phyloP scores from a whole-genome alignment of 2,797 vertebrate genomes.

The Sphaeramia orbicularis region DNA sequence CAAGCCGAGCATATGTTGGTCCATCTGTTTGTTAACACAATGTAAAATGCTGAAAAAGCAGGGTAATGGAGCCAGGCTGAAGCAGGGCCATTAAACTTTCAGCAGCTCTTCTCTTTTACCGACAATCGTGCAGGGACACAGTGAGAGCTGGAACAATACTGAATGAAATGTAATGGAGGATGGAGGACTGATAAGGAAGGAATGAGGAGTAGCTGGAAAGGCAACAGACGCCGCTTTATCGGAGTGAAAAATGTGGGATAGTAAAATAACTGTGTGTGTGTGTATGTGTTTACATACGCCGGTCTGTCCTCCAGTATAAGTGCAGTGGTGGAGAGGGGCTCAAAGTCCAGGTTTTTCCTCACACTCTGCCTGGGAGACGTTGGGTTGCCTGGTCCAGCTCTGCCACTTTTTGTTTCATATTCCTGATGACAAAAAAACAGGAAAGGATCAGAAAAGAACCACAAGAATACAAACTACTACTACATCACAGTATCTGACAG shows the following conservation, averaged over 20 bases:
- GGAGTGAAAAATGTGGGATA: constrained; percentile 12
- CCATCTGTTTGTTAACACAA: background rate
- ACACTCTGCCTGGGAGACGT: constrained; percentile 92
- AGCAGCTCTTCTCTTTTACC: constrained; percentile 51
- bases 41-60: background rate
- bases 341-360: constrained; percentile 95
- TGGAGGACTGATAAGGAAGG: constrained; percentile 23
- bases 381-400: constrained; percentile 85
- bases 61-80: constrained; percentile 27
- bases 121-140: constrained; percentile 6
- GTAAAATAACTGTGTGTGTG: background rate
- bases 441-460: constrained; percentile 14
- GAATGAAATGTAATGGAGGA: constrained; percentile 24
- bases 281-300: constrained; percentile 86
- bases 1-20: background rate
- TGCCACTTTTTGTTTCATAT: constrained; percentile 94
- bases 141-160: constrained; percentile 28
- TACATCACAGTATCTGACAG: no score
- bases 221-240: constrained; percentile 3
- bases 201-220: constrained; percentile 25
- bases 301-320: constrained; percentile 96
- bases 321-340: constrained; percentile 95
- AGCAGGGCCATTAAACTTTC: constrained; percentile 59
- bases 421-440: constrained; percentile 81
- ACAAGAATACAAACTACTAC: background rate